Evolutionary conservation across 2,113 vertebrate genomes (phyloP).

Genomic region (Anas platyrhynchos): DNA sequence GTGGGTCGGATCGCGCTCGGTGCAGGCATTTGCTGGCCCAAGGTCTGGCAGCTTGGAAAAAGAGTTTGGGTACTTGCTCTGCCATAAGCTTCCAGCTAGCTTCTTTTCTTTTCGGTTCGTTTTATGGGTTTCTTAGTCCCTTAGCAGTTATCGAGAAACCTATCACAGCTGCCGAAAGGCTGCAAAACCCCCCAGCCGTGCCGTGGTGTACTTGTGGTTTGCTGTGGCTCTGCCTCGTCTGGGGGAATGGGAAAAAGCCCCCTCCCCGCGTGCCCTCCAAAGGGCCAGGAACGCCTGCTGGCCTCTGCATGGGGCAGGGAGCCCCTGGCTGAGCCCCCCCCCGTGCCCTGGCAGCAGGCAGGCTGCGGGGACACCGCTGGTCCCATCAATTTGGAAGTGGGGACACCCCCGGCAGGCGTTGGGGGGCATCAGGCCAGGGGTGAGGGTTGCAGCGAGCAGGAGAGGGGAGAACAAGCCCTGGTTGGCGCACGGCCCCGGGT

Average conservation of each 20-base stretch:
- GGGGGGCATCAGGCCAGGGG: no score
- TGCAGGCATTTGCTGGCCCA: neutral
- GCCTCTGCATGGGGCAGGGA: no score
- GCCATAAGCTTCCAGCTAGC: neutral
- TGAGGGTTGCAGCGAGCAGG: neutral
- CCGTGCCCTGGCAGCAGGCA: rapidly evolving
- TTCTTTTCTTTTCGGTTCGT: neutral
- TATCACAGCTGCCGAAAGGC: neutral
- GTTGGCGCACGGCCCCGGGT: neutral
- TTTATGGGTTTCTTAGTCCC: neutral
- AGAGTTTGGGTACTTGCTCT: neutral
- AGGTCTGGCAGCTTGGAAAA: neutral
- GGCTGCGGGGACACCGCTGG: rapidly evolving
- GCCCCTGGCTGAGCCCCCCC: no score
- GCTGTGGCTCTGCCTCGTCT: neutral
- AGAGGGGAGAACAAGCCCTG: neutral
- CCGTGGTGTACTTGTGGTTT: neutral
- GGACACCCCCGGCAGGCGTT: neutral
- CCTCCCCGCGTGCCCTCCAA: neutral
- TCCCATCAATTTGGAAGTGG: rapidly evolving
- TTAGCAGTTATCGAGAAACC: neutral
- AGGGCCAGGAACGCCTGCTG: neutral
- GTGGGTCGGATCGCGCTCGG: neutral
- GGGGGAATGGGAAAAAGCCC: neutral
- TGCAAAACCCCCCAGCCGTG: neutral